Base-by-base conservation (phyloP, 92 coral and sea anemone genomes). In the Ricordea florida region DNA sequence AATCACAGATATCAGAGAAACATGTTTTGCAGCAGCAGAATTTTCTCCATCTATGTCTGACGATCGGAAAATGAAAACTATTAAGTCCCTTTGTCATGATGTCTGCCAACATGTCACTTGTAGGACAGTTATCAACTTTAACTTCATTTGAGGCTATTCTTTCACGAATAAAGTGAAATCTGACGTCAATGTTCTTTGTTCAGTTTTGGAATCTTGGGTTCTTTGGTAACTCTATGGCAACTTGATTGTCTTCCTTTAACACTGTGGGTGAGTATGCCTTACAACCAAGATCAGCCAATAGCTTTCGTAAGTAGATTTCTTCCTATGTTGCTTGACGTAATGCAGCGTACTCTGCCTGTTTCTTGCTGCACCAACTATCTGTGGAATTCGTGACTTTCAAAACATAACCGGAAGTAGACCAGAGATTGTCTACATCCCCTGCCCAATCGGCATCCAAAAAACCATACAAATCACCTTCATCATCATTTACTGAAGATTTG, bases 401-500 rank as follows among this genome's bases (percentile, higher is more conserved):
- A 60, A 58, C 29, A 46, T 74, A 74, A 27, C 70, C 71, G 34
- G 57, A 40, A 40, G 43, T 59, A 27, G 70, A 60, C 21, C 81
- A n/a, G n/a, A n/a, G n/a, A n/a, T n/a, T n/a, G n/a, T n/a, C n/a
- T n/a, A n/a, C n/a, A 21, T 74, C 71, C 14, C 68, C 80, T 38
- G 70, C 80, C 80, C 80, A 74, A 38, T 74, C 51, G 15, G 71
- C 71, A 58, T 74, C 80, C 2, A 45, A 23, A 36, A 42, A 74
- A 31, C 81, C 81, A 74, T 28, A 53, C 43, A 32, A 22, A 45
- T 74, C 72, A 62, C 33, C 15, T 6, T 74, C 62, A 44, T 62
- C 20, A 25, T 13, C 30, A 48, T 56, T 23, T 11, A 60, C 29
- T 41, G 44, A 21, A 61, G 44, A 74, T 29, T 42, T 74, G n/a